Evolutionary conservation across 2,797 vertebrate genomes (phyloP).

Genomic region (Anguilla marmorata): DNA sequence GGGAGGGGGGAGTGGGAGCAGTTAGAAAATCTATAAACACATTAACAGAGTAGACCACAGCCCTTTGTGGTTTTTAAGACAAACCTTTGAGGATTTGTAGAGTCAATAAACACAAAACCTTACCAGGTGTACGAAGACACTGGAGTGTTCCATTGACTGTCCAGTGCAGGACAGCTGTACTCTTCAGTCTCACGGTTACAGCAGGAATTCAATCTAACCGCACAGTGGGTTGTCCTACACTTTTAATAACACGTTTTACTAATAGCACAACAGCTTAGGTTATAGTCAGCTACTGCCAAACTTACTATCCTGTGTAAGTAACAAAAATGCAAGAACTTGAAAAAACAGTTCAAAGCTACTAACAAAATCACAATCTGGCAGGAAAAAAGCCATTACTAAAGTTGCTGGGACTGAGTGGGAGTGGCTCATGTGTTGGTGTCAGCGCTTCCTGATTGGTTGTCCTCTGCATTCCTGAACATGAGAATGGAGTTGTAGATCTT

Average conservation of each 20-base stretch:
- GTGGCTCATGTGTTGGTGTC: slow-evolving; percentile 47
- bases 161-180: background rate
- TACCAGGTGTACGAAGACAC: background rate
- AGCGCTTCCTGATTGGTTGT: slow-evolving; percentile 51
- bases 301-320: background rate
- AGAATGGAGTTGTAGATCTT: slow-evolving; percentile 92
- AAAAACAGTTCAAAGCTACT: background rate
- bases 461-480: slow-evolving; percentile 82
- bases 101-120: background rate
- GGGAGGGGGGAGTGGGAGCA: slow-evolving; percentile 1
- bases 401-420: background rate
- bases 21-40: background rate
- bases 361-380: background rate
- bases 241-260: background rate
- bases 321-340: background rate
- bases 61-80: background rate
- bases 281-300: background rate
- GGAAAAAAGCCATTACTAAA: background rate
- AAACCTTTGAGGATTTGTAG: slow-evolving; percentile 11
- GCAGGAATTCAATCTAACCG: background rate
- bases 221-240: background rate
- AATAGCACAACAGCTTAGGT: background rate
- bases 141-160: background rate
- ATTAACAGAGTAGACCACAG: background rate
- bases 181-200: background rate